Evolutionary conservation across 2,113 vertebrate genomes (phyloP), one percentile per base, ranked within the genome.

Genomic region (Chauna torquata): DNA sequence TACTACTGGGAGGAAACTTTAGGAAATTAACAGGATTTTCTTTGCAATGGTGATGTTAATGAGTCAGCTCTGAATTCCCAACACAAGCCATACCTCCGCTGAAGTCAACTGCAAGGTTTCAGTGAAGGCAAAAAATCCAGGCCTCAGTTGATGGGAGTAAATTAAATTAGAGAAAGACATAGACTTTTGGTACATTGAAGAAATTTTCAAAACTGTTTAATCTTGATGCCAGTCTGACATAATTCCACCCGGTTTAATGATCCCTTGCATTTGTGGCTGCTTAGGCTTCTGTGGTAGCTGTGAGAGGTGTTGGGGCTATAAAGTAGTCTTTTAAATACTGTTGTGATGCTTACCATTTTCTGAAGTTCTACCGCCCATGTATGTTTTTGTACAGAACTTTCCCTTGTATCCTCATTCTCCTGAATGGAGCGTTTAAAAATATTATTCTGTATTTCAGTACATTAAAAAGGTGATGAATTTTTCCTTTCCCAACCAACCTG

Each of bases 21-120:
- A 83, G 55, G 71, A 95, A 93, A 89, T 82, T 59, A 86, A 86
- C 16, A 16, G 62, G 55, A 57, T 61, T 92, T 81, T 95, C 61
- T 88, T 75, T 77, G 50, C 42, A 66, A 45, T 62, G 27, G 47
- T 85, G 28, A 58, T 90, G 86, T 69, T 91, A 84, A 81, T 77
- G 45, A 91, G 64, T 85, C 55, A 36, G 27, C 27, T 91, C 18
- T 28, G 64, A 90, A 82, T 82, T 94, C 58, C 54, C 70, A 81
- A 30, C 45, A 36, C 15, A 78, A 75, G 34, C 19, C 59, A 68
- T 81, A 24, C 13, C 66, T 52, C 52, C 30, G 62, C 74, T 78
- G 42, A 90, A 79, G 58, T 76, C 50, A 74, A 22, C 32, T 34
- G 12, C 40, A 70, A 68, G 36, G 36, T 54, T 86, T 88, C 58